Evolutionary conservation across 2,888 invertebrate species (phyloP).

Genomic region (Diogma glabrata): DNA sequence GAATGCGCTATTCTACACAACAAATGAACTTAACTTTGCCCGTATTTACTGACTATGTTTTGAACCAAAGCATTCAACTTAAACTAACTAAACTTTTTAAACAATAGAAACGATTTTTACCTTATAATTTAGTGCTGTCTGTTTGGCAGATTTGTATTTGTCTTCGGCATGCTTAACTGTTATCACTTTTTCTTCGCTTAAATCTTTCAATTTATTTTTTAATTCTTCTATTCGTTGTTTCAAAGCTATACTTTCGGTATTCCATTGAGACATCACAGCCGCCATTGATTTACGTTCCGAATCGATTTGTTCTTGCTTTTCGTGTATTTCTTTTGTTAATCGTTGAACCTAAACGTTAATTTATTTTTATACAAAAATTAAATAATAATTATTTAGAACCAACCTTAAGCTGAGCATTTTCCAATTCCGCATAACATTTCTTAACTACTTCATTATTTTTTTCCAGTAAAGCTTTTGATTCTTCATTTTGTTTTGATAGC

Average conservation of each 20-base stretch:
- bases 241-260: conserved; percentile 15
- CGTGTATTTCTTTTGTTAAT: conserved; percentile 27
- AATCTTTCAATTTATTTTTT: conserved; percentile 35
- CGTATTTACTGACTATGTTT: too few species aligned
- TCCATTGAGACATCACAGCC: conserved; percentile 35
- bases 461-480: conserved; percentile 22
- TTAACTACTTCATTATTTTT: conserved; percentile 26
- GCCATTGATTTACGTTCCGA: conserved; percentile 39
- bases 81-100: too few species aligned
- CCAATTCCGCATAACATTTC: conserved; percentile 29
- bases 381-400: too few species aligned
- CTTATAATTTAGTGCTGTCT: conserved; percentile 50
- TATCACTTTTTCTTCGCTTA: conserved; percentile 34
- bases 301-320: conserved; percentile 32
- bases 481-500: conserved; percentile 24
- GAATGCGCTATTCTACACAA: too few species aligned
- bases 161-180: conserved; percentile 41
- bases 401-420: conserved; percentile 38
- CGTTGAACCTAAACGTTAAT: too few species aligned
- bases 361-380: too few species aligned
- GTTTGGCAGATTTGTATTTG: conserved; percentile 51
- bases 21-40: too few species aligned
- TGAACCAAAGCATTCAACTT: too few species aligned
- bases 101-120: too few species aligned
- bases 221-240: conserved; percentile 37